Percentiles rank a stretch among this genome's conserved stretches.
These are phyloP conservation scores for Cosmia trapezina DNA, from an alignment of 2,888 invertebrate genomes.

Conservation along the genomic window DNA sequence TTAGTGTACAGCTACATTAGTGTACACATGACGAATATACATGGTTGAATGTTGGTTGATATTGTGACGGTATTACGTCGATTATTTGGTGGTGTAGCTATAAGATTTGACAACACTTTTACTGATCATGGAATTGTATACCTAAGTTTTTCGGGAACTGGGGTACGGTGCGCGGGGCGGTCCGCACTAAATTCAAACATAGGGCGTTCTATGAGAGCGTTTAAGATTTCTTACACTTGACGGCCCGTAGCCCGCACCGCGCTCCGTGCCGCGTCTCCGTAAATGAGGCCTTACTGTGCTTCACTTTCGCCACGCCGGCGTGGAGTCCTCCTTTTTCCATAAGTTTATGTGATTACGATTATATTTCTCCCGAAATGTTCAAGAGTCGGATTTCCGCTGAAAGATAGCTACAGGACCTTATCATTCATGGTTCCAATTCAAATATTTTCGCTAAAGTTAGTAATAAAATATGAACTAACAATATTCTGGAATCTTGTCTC, in stretches of 20 bases:
- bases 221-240: no score
- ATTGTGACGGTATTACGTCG: background rate
- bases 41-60: background rate
- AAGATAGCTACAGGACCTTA: background rate
- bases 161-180: no score
- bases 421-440: background rate
- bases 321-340: no score
- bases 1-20: no score
- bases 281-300: no score
- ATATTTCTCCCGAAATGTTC: background rate
- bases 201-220: no score
- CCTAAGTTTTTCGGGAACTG: background rate
- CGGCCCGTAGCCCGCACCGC: no score
- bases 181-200: no score
- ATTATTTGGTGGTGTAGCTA: background rate
- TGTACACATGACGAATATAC: constrained; percentile 41
- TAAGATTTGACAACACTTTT: background rate
- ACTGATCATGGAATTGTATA: background rate
- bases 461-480: constrained; percentile 27
- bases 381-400: background rate
- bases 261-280: no score
- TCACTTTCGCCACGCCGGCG: no score
- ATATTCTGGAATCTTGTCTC: constrained; percentile 43
- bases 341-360: background rate
- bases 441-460: constrained; percentile 12